Percentiles rank a stretch among this genome's conserved stretches.
Conservation (phyloP, 2,888 invertebrate species). For the Desoria tigrina region DNA sequence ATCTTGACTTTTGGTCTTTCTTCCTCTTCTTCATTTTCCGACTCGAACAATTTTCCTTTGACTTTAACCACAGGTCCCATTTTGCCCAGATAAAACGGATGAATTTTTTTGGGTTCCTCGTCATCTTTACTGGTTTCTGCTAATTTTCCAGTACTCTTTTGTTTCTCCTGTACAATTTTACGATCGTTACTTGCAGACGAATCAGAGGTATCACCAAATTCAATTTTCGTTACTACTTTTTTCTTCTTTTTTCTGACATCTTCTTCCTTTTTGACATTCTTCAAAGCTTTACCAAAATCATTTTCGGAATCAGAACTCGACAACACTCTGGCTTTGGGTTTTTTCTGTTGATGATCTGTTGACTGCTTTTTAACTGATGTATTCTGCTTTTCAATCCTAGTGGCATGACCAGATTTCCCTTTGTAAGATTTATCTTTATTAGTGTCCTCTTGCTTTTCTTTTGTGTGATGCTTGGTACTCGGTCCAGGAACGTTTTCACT, state of each 20-base stretch:
- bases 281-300: background rate
- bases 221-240: no score
- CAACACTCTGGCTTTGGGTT: background rate
- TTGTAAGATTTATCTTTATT: background rate
- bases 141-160: background rate
- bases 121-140: constrained; percentile 9
- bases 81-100: constrained; percentile 25
- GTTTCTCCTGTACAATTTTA: background rate
- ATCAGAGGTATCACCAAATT: background rate
- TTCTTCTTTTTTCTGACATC: constrained; percentile 18
- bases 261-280: constrained; percentile 6
- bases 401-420: no score
- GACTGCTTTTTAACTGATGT: background rate
- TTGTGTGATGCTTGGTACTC: background rate
- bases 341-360: no score
- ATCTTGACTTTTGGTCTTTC: background rate
- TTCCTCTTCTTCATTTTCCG: constrained; percentile 3
- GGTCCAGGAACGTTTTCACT: constrained; percentile 4
- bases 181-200: no score
- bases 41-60: constrained; percentile 16
- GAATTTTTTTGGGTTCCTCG: constrained; percentile 21
- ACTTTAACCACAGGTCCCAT: background rate
- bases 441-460: background rate
- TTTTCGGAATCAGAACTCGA: background rate
- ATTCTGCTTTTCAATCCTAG: background rate